Evolutionary conservation across 2,888 invertebrate species (phyloP).

Genomic region (Sycophila texana): DNA sequence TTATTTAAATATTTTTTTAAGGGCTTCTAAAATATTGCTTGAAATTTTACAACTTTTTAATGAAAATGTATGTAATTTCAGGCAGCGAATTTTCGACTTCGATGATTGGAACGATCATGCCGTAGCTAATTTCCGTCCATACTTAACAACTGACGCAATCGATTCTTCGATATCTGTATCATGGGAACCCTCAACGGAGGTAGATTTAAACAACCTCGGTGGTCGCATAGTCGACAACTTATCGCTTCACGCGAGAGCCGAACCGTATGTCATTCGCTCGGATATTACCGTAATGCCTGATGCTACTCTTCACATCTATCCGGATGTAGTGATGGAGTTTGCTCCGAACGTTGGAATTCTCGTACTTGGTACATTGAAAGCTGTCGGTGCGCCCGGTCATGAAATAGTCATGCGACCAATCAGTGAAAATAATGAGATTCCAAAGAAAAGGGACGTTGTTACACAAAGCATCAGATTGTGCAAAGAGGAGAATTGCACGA

Average conservation of each 20-base stretch:
- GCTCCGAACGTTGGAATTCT: conserved; percentile 96
- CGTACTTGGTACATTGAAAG: conserved; percentile 92
- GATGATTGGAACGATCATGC: conserved; percentile 99
- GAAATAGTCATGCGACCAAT: conserved; percentile 88
- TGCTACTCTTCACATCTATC: conserved; percentile 88
- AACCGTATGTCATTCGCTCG: conserved; percentile 87
- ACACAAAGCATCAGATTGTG: conserved; percentile 85
- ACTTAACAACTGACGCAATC: conserved; percentile 85
- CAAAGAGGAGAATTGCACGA: conserved; percentile 83
- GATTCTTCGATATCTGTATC: conserved; percentile 86
- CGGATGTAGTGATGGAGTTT: conserved; percentile 95
- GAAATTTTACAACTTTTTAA: too few species aligned
- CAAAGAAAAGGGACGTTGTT: conserved; percentile 48
- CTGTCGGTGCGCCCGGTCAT: conserved; percentile 85
- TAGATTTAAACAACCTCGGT: conserved; percentile 84
- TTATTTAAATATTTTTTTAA: neutral
- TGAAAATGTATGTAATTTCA: conserved; percentile 74
- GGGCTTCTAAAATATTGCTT: neutral
- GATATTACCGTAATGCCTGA: conserved; percentile 99
- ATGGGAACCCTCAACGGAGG: conserved; percentile 77
- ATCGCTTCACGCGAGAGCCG: conserved; percentile 79
- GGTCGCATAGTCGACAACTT: conserved; percentile 85
- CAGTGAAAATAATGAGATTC: conserved; percentile 61
- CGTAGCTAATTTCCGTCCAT: conserved; percentile 93
- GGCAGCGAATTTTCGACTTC: conserved; percentile 94